Evolutionary conservation across 2,797 vertebrate species (phyloP).

Genomic region (Enteromius radiatus): DNA sequence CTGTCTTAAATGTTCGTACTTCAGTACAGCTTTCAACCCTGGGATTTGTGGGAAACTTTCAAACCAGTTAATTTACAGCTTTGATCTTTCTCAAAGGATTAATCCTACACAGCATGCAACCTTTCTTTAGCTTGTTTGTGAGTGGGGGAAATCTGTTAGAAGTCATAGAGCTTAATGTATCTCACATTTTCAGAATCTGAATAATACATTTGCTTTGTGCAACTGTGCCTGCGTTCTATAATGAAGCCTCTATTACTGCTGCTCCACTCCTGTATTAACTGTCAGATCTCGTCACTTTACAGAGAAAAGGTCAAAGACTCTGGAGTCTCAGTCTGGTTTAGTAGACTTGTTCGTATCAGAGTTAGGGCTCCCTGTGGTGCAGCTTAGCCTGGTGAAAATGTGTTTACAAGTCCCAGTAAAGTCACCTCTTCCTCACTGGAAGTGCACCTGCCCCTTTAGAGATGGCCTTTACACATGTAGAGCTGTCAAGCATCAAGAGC

Average conservation of each 20-base stretch:
- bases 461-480: constrained; percentile 41
- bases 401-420: constrained; percentile 47
- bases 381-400: constrained; percentile 19
- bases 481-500: constrained; percentile 34
- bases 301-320: constrained; percentile 7
- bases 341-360: constrained; percentile 25
- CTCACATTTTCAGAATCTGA: not conserved
- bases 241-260: not conserved
- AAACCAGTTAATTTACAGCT: not conserved
- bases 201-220: not conserved
- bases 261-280: not conserved
- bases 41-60: not conserved
- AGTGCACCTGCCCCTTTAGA: constrained; percentile 39
- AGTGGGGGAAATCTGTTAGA: not conserved
- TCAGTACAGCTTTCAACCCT: not conserved
- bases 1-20: not conserved
- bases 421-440: constrained; percentile 18
- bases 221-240: not conserved
- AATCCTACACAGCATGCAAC: not conserved
- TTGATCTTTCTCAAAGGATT: not conserved
- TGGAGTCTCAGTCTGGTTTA: not conserved
- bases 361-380: constrained; percentile 20
- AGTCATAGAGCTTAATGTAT: not conserved
- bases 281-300: not conserved
- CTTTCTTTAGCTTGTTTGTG: constrained; percentile 1